These are phyloP conservation scores for Austrolebias charrua DNA, from an alignment of 2,797 vertebrate genomes.

Conservation along the genomic window DNA sequence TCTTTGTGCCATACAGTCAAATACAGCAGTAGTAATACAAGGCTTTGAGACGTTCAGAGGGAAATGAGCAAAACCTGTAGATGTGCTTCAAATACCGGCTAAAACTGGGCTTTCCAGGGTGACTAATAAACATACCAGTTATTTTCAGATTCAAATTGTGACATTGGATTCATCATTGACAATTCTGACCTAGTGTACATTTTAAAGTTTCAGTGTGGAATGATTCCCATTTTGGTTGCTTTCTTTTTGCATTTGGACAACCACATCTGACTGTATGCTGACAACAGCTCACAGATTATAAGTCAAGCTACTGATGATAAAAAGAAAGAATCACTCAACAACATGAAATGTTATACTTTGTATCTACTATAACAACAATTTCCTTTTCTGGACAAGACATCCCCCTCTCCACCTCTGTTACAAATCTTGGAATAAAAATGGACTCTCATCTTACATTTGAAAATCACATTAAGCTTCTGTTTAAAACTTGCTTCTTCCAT, in stretches of 20 bases:
- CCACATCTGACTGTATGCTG: too few species aligned
- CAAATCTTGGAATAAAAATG: too few species aligned
- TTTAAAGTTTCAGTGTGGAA: not conserved
- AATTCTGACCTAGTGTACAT: constrained; percentile 1
- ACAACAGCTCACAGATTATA: too few species aligned
- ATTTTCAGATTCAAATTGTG: not conserved
- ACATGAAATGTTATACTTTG: not conserved
- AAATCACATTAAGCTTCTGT: too few species aligned
- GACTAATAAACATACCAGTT: constrained; percentile 22
- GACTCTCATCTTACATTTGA: too few species aligned
- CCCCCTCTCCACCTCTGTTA: too few species aligned
- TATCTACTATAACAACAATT: too few species aligned
- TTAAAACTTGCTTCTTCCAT: too few species aligned
- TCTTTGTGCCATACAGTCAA: too few species aligned
- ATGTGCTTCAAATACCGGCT: constrained; percentile 52
- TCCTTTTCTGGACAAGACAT: too few species aligned
- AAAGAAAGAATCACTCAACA: too few species aligned
- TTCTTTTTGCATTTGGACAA: not conserved
- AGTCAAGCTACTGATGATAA: not conserved
- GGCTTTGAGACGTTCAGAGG: constrained; percentile 67
- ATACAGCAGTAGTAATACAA: constrained; percentile 69
- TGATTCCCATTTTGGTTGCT: not conserved
- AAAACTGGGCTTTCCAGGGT: constrained; percentile 47
- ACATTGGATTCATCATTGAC: not conserved
- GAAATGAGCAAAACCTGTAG: constrained; percentile 55